Evolutionary conservation across 1,140 invertebrate species (phyloP), one percentile per base, ranked within the genome.

Genomic region (Cyphomyrmex costatus): DNA sequence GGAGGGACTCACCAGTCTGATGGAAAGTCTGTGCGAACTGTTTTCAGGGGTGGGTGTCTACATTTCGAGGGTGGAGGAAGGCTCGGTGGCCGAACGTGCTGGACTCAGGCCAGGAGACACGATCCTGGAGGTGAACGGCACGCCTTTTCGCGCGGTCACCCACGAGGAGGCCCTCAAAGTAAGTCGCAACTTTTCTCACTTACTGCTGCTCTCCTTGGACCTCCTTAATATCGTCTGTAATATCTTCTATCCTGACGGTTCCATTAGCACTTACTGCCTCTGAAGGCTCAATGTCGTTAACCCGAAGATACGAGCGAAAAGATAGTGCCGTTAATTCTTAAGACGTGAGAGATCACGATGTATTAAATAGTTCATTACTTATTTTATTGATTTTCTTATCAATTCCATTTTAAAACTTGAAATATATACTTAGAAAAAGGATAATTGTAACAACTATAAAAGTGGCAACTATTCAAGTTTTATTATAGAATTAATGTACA

Each of bases 151-250:
- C 46, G 97, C 96, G 86, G 98, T 98, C 90, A 97, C 97, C 85
- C 98, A 98, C 93, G 97, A 98, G 93, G 98, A 98, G 94, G 98
- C 98, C 68, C 96, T 98, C 86, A 98, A 98, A 96, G 98, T 98
- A 96, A 96, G 95, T 91, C 21, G 36, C n/a, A 60, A 85, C 68
- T 86, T 88, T 90, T 82, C 65, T 49, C 21, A 61, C 53, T 61
- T 80, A 16, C 19, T 19, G 12, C 16, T 10, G 46, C 2, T 19
- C 36, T 14, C 21, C 51, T n/a, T 30, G 24, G 42, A 27, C 16
- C n/a, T 19, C 21, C 46, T 36, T 19, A 21, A 77, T 14, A 8
- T 36, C 24, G 58, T 5, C 27, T 49, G 24, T 12, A 21, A 49
- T 63, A 77, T 85, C 61, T 65, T 53, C 46, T 53, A 63, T 51